Conservation (phyloP, 2,888 invertebrate genomes). For the Cylindroiulus punctatus region DNA sequence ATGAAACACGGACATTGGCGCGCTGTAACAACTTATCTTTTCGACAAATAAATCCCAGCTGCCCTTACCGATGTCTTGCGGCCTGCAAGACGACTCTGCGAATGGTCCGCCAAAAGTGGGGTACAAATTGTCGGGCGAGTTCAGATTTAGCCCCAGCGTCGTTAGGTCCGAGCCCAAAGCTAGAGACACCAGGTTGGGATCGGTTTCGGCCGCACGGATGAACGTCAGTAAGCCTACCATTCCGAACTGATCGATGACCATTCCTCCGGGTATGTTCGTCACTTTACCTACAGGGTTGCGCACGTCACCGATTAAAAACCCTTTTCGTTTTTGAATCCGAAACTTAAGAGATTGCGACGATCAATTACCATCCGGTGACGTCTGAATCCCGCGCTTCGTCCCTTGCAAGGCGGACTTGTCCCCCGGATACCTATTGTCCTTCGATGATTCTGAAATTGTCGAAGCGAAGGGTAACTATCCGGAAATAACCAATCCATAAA, state of each 20-base stretch:
- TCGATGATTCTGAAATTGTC: conserved; percentile 58
- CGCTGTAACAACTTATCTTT: too few relatives aligned
- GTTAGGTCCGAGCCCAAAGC: conserved; percentile 98
- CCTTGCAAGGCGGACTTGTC: conserved; percentile 61
- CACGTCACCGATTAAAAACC: neutral
- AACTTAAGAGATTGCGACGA: neutral
- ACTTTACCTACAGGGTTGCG: conserved; percentile 83
- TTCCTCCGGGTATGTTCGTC: conserved; percentile 96
- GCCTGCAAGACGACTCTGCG: conserved; percentile 97
- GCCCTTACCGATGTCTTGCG: conserved; percentile 84
- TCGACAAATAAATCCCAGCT: too few relatives aligned
- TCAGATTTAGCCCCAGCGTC: conserved; percentile 96
- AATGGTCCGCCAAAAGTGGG: conserved; percentile 99
- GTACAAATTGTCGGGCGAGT: conserved; percentile 97
- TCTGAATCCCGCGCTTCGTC: conserved; percentile 84
- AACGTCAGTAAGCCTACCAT: conserved; percentile 98
- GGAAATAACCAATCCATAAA: neutral
- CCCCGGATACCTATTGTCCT: conserved; percentile 63
- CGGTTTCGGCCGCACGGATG: conserved; percentile 96
- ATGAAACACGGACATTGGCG: too few relatives aligned
- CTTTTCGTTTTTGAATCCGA: neutral
- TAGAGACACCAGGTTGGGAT: conserved; percentile 94
- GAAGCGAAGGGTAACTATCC: neutral
- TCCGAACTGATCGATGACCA: conserved; percentile 99
- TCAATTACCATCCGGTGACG: conserved; percentile 86